Conservation (phyloP, 1,140 invertebrate species). For the Euwallacea fornicatus region DNA sequence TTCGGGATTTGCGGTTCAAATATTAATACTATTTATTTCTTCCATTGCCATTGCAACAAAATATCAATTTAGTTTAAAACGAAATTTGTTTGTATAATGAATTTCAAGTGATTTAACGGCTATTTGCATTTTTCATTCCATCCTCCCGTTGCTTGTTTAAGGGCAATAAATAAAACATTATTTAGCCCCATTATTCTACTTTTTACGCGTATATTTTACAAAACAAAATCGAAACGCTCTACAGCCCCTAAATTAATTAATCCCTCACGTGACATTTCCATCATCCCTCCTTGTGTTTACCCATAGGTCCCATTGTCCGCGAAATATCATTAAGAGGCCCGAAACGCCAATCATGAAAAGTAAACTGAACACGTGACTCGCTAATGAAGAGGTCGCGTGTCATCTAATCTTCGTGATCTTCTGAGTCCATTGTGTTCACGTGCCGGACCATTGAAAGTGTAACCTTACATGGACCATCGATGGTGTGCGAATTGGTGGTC, state of each 20-base stretch:
- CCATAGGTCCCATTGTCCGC: conserved; percentile 13
- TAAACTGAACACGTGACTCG: conserved; percentile 45
- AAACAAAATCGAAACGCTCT: background rate
- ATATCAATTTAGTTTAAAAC: conserved; percentile 31
- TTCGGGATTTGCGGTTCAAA: conserved; percentile 16
- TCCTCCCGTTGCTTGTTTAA: background rate
- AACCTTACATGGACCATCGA: conserved; percentile 41
- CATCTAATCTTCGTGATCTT: conserved; percentile 47
- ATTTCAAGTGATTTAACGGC: conserved; percentile 22
- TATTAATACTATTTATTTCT: conserved; percentile 31
- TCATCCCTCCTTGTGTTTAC: conserved; percentile 5
- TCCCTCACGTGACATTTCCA: background rate
- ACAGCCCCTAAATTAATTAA: background rate
- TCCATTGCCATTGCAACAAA: conserved; percentile 19
- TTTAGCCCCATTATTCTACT: background rate
- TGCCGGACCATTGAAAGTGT: conserved; percentile 47
- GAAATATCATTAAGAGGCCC: conserved; percentile 27
- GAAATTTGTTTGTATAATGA: conserved; percentile 19
- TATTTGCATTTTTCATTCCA: conserved; percentile 20
- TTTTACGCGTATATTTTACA: background rate
- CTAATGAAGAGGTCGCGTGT: conserved; percentile 47
- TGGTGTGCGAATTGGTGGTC: conserved; percentile 30
- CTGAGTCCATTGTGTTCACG: conserved; percentile 42
- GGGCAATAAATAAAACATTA: conserved; percentile 18
- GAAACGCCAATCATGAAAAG: conserved; percentile 40